Conservation (phyloP, 35 echinoderm and acorn worm species). For the Ptychodera flava region DNA sequence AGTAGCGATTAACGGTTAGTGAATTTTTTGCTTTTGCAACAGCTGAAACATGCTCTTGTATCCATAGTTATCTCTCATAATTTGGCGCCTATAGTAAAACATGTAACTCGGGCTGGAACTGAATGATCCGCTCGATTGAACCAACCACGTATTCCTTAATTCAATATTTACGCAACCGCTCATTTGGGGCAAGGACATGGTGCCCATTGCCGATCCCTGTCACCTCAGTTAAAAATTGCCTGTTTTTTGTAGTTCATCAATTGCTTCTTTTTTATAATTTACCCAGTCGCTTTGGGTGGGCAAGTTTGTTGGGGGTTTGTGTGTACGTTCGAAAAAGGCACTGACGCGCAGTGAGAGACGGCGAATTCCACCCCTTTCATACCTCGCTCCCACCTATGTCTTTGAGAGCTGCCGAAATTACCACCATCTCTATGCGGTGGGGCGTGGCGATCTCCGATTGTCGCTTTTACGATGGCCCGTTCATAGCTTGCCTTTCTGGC, state of each 20-base stretch:
- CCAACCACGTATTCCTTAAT: too few species aligned
- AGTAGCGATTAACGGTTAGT: too few species aligned
- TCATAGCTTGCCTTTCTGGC: neutral
- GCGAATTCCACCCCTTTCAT: neutral
- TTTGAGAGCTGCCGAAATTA: neutral
- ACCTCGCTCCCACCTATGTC: neutral
- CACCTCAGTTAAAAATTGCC: neutral
- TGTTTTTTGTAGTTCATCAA: too few species aligned
- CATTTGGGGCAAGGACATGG: neutral
- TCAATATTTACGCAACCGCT: neutral
- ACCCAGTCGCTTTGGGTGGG: neutral
- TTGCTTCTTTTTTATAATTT: neutral
- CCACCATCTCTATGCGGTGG: neutral
- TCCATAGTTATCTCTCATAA: too few species aligned
- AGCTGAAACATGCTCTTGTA: too few species aligned
- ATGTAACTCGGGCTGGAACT: too few species aligned
- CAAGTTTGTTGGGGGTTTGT: neutral
- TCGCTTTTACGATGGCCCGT: neutral
- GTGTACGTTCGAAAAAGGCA: too few species aligned
- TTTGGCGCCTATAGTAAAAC: too few species aligned
- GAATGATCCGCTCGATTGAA: too few species aligned
- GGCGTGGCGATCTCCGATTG: neutral
- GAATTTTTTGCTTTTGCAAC: too few species aligned
- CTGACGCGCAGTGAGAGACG: neutral
- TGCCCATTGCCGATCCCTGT: neutral